Evolutionary conservation across 2,113 vertebrate genomes (phyloP).

Genomic region (Oncorhynchus kisutch): DNA sequence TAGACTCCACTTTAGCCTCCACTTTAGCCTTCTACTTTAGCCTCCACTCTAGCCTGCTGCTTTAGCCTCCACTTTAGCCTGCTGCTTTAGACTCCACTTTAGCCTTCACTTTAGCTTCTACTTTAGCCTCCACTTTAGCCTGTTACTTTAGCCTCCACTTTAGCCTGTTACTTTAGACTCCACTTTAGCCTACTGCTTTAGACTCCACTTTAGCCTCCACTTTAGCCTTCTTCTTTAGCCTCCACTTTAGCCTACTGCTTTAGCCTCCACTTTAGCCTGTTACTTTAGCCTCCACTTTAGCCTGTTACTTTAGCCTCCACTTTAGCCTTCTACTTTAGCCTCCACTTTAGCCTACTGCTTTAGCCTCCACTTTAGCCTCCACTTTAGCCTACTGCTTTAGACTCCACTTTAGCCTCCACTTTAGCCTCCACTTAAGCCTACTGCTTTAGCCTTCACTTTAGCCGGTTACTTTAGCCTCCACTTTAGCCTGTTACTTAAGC

Average conservation of each 20-base stretch:
- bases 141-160: constrained; percentile 16
- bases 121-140: constrained; percentile 58
- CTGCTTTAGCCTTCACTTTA: constrained; percentile 16
- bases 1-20: too few relatives aligned
- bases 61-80: too few relatives aligned
- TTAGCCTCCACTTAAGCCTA: constrained; percentile 51
- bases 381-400: too few relatives aligned
- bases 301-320: too few relatives aligned
- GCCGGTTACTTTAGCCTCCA: constrained; percentile 10
- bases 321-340: too few relatives aligned
- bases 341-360: too few relatives aligned
- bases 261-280: too few relatives aligned
- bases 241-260: too few relatives aligned
- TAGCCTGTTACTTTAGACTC: constrained; percentile 46
- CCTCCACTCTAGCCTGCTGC: too few relatives aligned
- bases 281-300: too few relatives aligned
- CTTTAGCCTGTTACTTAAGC: constrained; percentile 58
- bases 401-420: constrained; percentile 53
- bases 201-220: constrained; percentile 62
- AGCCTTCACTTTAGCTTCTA: constrained; percentile 30
- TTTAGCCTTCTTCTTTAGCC: constrained; percentile 34
- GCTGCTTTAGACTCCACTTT: too few relatives aligned
- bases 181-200: constrained; percentile 53
- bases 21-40: too few relatives aligned
- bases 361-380: constrained; percentile 36